Evolutionary conservation across 2,888 invertebrate species (phyloP), one percentile per base, ranked within the genome.

Genomic region (Reticulitermes lucifugus): DNA sequence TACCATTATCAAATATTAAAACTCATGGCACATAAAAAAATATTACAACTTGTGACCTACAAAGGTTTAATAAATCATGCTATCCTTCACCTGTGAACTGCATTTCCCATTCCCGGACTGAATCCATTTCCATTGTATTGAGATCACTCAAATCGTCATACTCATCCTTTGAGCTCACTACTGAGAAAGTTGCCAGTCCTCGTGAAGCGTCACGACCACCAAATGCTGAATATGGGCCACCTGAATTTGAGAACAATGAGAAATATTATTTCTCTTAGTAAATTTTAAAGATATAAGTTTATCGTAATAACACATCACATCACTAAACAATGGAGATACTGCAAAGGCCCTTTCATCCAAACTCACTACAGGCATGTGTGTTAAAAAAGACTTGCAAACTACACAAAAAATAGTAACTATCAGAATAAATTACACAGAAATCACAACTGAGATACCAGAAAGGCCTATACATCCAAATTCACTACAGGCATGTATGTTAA

Each of bases 101-200:
- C 91, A 96, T 96, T 91, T 98, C 98, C 99, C 99, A 99, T 92
- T 99, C 99, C 88, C 94, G 94, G 12, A 99, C 96, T 41, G 97
- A 97, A 88, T 98, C 98, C 97, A 99, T 98, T 92, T 99, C 97
- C 93, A 96, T 94, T 22, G 96, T 94, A 89, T 95, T 96, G 85
- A 99, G 94, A 91, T 99, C 99, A 91, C 97, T 97, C 84, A 99
- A 93, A 91, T 99, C 99, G 93, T 99, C 99, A 92, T 98, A 98
- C 88, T 96, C 97, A 87, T 96, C 95, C 88, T 95, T 96, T 83
- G 96, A 94, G 87, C 95, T 94, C 83, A 95, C 94, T 80, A 98
- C 95, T 65, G 96, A 96, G 91, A 99, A 99, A 87, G 97, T 98
- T 71, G 98, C 99, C 84, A 99, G 92, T 70, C 98, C 98, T 90